Percentiles rank a stretch among this genome's conserved stretches.
These are phyloP conservation scores for roundworm (Caenorhabditis elegans) DNA, from an alignment of 1,140 invertebrate genomes.

Conservation along the genomic window WBcel235 BX284605.5:15791001-15791500, in stretches of 20 bases:
- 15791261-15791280: background rate
- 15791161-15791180: background rate
- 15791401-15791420: too few relatives aligned
- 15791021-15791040: too few relatives aligned
- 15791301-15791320: background rate
- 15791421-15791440: background rate
- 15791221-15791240: background rate
- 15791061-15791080: too few relatives aligned
- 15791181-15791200: slow-evolving; percentile 22
- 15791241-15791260: background rate
- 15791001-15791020: too few relatives aligned
- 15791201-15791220: background rate
- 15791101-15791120: too few relatives aligned
- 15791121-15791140: too few relatives aligned
- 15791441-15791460: background rate
- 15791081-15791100: too few relatives aligned
- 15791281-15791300: background rate
- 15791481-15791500: slow-evolving; percentile 1
- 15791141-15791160: background rate
- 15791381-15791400: background rate
- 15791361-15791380: slow-evolving; percentile 33
- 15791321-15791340: slow-evolving; percentile 30
- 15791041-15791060: too few relatives aligned
- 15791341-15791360: slow-evolving; percentile 32
- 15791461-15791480: background rate